Evolutionary conservation across 2,888 invertebrate genomes (phyloP), one percentile per base, ranked within the genome.

Genomic region (Drosophila acutilabella): DNA sequence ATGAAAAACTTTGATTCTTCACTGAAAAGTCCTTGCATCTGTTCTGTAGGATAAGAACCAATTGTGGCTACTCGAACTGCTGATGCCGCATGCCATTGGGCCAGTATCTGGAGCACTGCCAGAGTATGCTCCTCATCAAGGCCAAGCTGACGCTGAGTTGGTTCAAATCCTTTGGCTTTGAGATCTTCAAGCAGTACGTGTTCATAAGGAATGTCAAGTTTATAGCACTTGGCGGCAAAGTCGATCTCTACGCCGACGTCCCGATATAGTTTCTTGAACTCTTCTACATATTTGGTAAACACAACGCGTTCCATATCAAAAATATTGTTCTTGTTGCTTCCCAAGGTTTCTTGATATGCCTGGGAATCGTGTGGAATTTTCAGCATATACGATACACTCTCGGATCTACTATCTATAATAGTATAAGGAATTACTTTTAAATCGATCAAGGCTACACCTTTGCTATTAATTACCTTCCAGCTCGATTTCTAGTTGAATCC

Each of bases 31-130:
- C 76, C 73, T 0, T 33, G 14, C 0, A 47, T 40, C 14, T 76
- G 53, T 0, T 54, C 11, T 0, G 13, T 40, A 0, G 79, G 80
- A 70, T 81, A 90, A 1, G 54, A 40, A 13, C 89, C 90, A 38
- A 64, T 78, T 4, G 60, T 70, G 4, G 60, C 79, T 4, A 79
- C 77, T 4, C 84, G 70, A 11, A 86, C 88, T 0, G 86, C 91
- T 2, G 91, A 90, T 0, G 90, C 89, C 0, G 91, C 91, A 80
- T 91, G 91, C 74, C 89, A 91, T 61, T 90, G 78, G 4, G 90
- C 90, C 33, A 91, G 58, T 62, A 91, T 91, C 20, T 78, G 77
- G 6, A 91, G 78, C 36, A 88, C 81, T 8, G 82, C 47, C 38
- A 89, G 60, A 10, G 86, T 84, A 16, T 91, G 90, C 0, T 80